Conservation (phyloP, 2,797 vertebrate species). For the Liparis tanakae region DNA sequence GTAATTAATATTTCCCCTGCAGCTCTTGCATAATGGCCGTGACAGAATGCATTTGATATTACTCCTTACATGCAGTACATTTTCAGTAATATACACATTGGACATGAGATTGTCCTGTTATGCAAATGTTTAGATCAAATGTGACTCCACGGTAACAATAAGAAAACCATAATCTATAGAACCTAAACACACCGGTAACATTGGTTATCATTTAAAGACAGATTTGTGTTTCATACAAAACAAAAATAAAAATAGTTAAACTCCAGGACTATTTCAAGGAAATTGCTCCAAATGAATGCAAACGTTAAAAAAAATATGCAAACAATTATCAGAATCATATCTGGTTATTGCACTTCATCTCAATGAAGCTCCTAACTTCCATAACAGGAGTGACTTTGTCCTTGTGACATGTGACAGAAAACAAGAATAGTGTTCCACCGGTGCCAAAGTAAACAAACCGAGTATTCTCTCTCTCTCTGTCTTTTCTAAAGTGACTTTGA, state of each 20-base stretch:
- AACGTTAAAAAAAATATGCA: slow-evolving; percentile 40
- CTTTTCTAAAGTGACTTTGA: slow-evolving; percentile 5
- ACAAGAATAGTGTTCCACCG: slow-evolving; percentile 19
- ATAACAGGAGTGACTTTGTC: slow-evolving; percentile 39
- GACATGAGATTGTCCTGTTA: neutral
- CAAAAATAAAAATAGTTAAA: neutral
- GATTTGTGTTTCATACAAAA: slow-evolving; percentile 10
- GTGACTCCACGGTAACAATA: neutral
- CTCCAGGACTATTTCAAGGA: neutral
- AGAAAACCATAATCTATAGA: neutral
- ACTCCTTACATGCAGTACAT: neutral
- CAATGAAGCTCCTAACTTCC: slow-evolving; percentile 10
- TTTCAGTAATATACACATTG: neutral
- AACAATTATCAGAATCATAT: slow-evolving; percentile 51
- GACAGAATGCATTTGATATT: neutral
- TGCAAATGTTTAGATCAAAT: neutral
- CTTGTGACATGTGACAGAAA: slow-evolving; percentile 24
- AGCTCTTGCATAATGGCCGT: neutral
- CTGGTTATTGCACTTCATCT: slow-evolving; percentile 19
- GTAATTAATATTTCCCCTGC: neutral
- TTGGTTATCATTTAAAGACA: neutral
- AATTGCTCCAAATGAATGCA: slow-evolving; percentile 15
- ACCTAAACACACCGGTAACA: neutral
- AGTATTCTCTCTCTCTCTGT: neutral
- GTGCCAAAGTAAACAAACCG: slow-evolving; percentile 20